Base-by-base conservation (phyloP, 2,797 vertebrate genomes). In the Rhinella marina region DNA sequence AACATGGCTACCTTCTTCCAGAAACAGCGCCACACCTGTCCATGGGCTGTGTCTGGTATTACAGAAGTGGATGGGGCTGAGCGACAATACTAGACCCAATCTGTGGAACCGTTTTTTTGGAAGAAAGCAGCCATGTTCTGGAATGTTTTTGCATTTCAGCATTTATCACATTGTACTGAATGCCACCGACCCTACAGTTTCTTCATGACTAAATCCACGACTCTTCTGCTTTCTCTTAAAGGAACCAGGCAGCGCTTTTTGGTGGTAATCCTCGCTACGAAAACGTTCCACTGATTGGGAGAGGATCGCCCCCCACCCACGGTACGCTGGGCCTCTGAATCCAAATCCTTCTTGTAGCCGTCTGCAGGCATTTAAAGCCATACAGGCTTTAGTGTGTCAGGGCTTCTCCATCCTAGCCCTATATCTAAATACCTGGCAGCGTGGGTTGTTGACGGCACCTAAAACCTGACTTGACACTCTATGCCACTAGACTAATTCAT, bases 171-270 rank as follows among this genome's bases (percentile, higher is more conserved):
- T 41, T 41, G 5, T 6, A 41, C 41, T 41, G 41, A 41, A 41
- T 41, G 41, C 41, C 7, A 41, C 41, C 7, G 41, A 6, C 41
- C 41, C 41, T 41, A 41, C 41, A 41, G 41, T 41, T 12, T 64
- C 62, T 64, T 21, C 21, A 21, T n/a, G 23, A n/a, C 62, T 64
- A 11, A 2, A 70, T 8, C 68, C 29, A 6, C 5, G 13, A 48
- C 0, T 66, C 21, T 70, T n/a, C 21, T 75, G 11, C 23, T 72
- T 54, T 88, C 90, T 86, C 0, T 84, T 82, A 0, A 93, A 99
- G 98, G 98, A 99, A 99, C 94, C 98, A 99, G 90, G 96, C 97
- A 0, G 95, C 96, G 94, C 96, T 99, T 90, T 99, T 98, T 0
- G 97, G 97, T 81, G 97, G 97, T 87, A 98, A 96, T 91, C 98